phyloP scores from a whole-genome alignment of 2,797 vertebrate species.

The Peromyscus eremicus region DNA sequence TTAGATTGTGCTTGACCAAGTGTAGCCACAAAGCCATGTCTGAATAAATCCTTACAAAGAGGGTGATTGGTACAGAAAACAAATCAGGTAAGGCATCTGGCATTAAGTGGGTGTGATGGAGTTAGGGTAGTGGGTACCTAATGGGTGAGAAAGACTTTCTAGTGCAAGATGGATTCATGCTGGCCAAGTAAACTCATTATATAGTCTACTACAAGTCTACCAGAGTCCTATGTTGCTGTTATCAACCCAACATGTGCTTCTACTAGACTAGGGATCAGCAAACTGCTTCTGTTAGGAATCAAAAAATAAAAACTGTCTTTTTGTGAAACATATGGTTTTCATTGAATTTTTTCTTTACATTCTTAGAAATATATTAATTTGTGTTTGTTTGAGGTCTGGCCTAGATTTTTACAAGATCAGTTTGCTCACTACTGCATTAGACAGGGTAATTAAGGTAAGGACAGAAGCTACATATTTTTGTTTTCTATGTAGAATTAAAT shows the following conservation, averaged over 20 bases:
- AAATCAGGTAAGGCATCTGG: background rate
- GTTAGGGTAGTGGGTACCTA: background rate
- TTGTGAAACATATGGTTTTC: background rate
- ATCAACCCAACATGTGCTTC: background rate
- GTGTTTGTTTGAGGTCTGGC: background rate
- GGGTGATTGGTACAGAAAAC: background rate
- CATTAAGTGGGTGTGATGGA: background rate
- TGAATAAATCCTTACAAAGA: conserved; percentile 11
- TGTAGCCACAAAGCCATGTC: background rate
- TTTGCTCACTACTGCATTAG: background rate
- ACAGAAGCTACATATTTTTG: background rate
- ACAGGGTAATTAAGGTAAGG: background rate
- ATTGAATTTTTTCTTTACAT: background rate
- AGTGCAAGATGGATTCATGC: background rate
- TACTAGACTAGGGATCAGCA: background rate
- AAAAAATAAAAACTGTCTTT: background rate
- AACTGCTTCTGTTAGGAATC: background rate
- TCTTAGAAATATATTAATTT: background rate
- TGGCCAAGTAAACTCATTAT: background rate
- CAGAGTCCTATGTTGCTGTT: background rate
- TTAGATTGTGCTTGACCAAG: background rate
- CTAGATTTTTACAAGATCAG: background rate
- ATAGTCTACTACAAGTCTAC: background rate
- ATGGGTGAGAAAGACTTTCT: background rate
- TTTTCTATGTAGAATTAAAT: background rate